Conservation (phyloP, 2,888 invertebrate genomes). For the Plemyria rubiginata region DNA sequence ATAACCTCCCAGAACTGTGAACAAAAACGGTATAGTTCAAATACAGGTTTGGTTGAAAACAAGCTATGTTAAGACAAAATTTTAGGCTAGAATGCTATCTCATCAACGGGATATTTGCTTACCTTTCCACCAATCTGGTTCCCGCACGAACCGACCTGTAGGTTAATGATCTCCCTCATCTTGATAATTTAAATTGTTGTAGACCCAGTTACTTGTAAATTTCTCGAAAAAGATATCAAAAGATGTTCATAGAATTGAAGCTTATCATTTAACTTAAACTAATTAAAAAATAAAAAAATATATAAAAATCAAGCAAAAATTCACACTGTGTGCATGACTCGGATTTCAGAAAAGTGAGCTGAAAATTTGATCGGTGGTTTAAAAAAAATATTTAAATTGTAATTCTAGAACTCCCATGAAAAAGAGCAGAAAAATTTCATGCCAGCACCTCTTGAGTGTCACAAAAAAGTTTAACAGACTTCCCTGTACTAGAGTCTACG, state of each 20-base stretch:
- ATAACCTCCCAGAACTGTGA: conserved; percentile 91
- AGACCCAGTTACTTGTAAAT: conserved; percentile 66
- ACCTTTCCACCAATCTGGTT: conserved; percentile 84
- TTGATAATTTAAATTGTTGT: conserved; percentile 65
- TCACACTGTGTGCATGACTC: conserved; percentile 71
- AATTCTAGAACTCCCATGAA: conserved; percentile 54
- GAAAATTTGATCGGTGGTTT: conserved; percentile 24
- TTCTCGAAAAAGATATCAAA: conserved; percentile 59
- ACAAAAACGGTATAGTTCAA: conserved; percentile 26
- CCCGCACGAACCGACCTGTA: conserved; percentile 92
- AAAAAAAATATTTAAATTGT: conserved; percentile 48
- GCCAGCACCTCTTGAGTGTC: conserved; percentile 5
- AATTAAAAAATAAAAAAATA: conserved; percentile 71
- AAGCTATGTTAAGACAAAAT: no score
- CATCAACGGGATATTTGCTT: conserved; percentile 42
- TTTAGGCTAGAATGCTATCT: no score
- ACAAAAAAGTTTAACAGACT: neutral
- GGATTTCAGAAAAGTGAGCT: conserved; percentile 66
- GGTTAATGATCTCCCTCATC: conserved; percentile 92
- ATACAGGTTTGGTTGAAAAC: no score
- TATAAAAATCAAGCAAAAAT: conserved; percentile 52
- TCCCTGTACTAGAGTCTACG: neutral
- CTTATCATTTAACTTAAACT: conserved; percentile 80
- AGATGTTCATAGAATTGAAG: conserved; percentile 59
- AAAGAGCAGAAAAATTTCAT: conserved; percentile 7